Conservation (phyloP, 2,888 invertebrate species). For the Drosophila nr. medialis region DNA sequence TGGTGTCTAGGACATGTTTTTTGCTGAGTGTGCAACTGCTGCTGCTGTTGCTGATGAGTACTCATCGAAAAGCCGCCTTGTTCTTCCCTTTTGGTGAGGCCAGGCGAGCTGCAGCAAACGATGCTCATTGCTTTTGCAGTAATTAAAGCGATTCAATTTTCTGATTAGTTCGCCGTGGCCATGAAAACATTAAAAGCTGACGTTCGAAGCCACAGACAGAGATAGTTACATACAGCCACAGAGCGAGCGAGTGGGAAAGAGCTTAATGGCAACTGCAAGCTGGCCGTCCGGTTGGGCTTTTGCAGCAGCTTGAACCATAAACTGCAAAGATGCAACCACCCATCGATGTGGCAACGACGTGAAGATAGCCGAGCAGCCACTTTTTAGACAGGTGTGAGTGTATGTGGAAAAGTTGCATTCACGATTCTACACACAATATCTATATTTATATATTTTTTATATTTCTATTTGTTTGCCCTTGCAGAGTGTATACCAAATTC, state of each 20-base stretch:
- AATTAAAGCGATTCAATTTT: constrained; percentile 85
- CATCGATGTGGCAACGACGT: constrained; percentile 35
- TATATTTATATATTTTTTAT: constrained; percentile 9
- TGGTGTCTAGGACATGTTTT: not conserved
- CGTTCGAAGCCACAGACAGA: constrained; percentile 12
- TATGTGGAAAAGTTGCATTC: constrained; percentile 51
- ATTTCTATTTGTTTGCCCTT: not conserved
- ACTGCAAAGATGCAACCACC: constrained; percentile 68
- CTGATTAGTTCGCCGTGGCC: constrained; percentile 83
- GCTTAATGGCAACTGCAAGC: not conserved
- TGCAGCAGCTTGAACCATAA: constrained; percentile 56
- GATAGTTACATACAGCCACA: constrained; percentile 2
- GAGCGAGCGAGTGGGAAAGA: constrained; percentile 11
- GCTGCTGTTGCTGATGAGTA: constrained; percentile 51
- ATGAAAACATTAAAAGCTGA: constrained; percentile 65
- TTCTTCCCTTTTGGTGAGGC: constrained; percentile 19
- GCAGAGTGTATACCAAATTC: not conserved
- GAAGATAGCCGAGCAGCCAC: constrained; percentile 23
- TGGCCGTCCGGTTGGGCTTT: constrained; percentile 32
- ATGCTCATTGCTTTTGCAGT: constrained; percentile 82
- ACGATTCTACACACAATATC: constrained; percentile 25
- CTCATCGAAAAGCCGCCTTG: constrained; percentile 45
- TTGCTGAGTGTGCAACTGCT: constrained; percentile 2
- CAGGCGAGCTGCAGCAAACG: constrained; percentile 24
- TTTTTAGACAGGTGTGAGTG: constrained; percentile 9